Base-by-base conservation (phyloP, 53 echinoderm and acorn worm species). In the Echinometra lucunter region DNA sequence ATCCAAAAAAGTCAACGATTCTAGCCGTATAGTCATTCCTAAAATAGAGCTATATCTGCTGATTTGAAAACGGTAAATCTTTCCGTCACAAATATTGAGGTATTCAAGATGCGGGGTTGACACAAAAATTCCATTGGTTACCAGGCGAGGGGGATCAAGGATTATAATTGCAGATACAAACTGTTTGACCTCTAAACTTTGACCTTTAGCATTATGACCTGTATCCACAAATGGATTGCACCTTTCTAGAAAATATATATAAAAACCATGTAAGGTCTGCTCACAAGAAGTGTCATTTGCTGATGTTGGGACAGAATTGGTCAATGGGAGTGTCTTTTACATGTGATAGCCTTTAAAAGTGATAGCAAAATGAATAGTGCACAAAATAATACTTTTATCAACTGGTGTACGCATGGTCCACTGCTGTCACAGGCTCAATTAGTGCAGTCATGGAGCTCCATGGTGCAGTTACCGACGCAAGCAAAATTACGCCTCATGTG, bases 31-130 rank as follows among this genome's bases (percentile, higher is more conserved):
- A 81, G 81, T 81, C 81, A 10, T 47, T 53, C 49, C 85, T 85
- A 85, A 85, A 85, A 85, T 85, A 85, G 85, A 85, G 28, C 49
- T 85, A 45, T 85, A 85, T 85, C 85, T 85, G 85, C 85, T 28
- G 49, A 49, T 85, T 49, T 85, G 11, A 45, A 78, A 40, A 85
- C 16, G 85, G 85, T 85, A 3, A n/a, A 7, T 78, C 12, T 45
- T 85, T 53, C 28, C 13, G 12, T 49, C 49, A 85, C 49, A 85
- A 85, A 85, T 13, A 28, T 85, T 85, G 85, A 85, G 85, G 85
- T 85, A 85, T 47, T 85, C 85, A 28, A 85, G 78, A 78, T 78
- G 28, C 1, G 42, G 81, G 85, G 85, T 85, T 49, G 42, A 85
- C 47, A 49, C 45, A 28, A 40, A n/a, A 49, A 85, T 47, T 85